Percentiles rank a stretch among this genome's conserved stretches.
These are phyloP conservation scores for Latrodectus elegans DNA, from an alignment of 2,888 invertebrate species.

Conservation along the genomic window DNA sequence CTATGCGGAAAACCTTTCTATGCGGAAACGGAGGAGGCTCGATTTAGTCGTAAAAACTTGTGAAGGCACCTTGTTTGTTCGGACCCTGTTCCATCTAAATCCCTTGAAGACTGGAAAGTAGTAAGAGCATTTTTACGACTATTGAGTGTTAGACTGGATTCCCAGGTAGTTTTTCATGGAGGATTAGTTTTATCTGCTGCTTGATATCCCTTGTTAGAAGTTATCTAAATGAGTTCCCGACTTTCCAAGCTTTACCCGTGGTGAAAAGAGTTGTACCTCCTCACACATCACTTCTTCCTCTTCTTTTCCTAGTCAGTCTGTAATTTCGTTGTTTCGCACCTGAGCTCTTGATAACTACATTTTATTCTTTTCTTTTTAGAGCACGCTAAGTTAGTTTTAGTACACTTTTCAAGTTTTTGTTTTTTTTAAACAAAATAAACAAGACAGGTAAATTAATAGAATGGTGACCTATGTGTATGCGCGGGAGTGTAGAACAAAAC, in stretches of 20 bases:
- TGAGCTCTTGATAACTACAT: conserved; percentile 12
- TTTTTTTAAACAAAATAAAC: no score
- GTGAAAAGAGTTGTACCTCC: conserved; percentile 1
- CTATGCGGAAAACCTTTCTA: conserved; percentile 26
- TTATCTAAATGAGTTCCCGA: conserved; percentile 63
- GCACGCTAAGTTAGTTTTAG: background rate
- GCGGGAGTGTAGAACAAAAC: no score
- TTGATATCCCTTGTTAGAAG: conserved; percentile 63
- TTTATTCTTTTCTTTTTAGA: background rate
- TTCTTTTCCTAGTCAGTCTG: conserved; percentile 13
- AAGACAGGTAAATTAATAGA: no score
- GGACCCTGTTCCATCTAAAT: conserved; percentile 12
- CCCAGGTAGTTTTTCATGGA: conserved; percentile 61
- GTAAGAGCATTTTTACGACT: conserved; percentile 59
- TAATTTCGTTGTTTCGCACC: conserved; percentile 37
- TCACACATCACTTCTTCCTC: background rate
- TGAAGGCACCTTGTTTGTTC: conserved; percentile 26
- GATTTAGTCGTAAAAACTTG: conserved; percentile 60
- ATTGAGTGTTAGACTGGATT: conserved; percentile 58
- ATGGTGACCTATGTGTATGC: no score
- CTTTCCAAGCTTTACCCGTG: conserved; percentile 29
- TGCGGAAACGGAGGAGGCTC: conserved; percentile 12
- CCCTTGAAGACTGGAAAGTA: conserved; percentile 26
- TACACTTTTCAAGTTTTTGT: background rate
- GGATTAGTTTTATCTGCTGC: conserved; percentile 65